phyloP scores from a whole-genome alignment of 2,888 invertebrate genomes.

The Andrena marginata region DNA sequence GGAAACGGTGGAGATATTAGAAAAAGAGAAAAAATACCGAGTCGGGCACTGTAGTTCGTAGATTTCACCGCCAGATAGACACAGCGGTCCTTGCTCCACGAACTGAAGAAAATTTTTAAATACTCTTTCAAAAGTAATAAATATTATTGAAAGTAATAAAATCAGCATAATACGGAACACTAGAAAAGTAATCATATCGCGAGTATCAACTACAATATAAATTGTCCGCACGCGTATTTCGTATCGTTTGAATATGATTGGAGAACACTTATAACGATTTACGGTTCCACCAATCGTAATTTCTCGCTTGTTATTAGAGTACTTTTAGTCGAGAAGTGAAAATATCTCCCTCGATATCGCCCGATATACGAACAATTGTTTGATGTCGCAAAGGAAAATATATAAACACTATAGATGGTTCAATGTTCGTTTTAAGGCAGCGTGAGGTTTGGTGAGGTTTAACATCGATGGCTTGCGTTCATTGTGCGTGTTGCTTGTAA shows the following conservation, averaged over 20 bases:
- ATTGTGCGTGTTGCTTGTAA: constrained; percentile 68
- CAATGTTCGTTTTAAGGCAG: constrained; percentile 63
- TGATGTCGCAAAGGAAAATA: constrained; percentile 62
- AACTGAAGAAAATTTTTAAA: no score
- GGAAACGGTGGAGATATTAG: no score
- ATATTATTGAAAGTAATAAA: no score
- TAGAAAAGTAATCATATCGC: no score
- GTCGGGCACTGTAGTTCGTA: no score
- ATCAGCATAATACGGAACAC: no score
- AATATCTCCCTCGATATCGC: constrained; percentile 39
- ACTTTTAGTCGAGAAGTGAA: constrained; percentile 27
- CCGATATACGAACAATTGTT: constrained; percentile 60
- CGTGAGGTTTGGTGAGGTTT: constrained; percentile 50
- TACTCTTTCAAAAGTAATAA: no score
- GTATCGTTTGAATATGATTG: constrained; percentile 46
- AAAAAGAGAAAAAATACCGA: no score
- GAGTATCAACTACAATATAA: neutral
- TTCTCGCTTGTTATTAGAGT: constrained; percentile 15
- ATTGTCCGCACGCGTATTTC: neutral
- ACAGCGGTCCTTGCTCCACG: no score
- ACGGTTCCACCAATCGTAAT: constrained; percentile 50
- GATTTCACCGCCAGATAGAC: no score
- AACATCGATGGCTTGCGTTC: constrained; percentile 69
- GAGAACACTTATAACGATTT: constrained; percentile 42
- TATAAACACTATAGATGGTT: constrained; percentile 68